A percentile compares a stretch with the other conserved stretches of the same genome.
Conservation (phyloP, 2,888 invertebrate genomes). For the Penaeus monodon region DNA sequence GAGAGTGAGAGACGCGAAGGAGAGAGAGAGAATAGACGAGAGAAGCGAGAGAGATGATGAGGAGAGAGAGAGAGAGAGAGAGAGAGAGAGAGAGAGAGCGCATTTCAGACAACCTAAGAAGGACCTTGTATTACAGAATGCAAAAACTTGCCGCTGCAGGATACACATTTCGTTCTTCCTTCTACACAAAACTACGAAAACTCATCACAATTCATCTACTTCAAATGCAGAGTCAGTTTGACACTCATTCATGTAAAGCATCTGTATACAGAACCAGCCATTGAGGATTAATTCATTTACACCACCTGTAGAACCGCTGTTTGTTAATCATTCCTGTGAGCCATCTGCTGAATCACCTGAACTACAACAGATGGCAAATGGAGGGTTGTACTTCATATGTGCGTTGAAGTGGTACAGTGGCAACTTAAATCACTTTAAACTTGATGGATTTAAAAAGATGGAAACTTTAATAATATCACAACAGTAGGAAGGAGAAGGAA, state of each 20-base stretch:
- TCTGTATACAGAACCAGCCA: constrained; percentile 2
- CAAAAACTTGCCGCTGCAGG: too few relatives aligned
- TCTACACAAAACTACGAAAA: too few relatives aligned
- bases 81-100: constrained; percentile 21
- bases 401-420: constrained; percentile 48
- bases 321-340: too few relatives aligned
- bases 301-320: too few relatives aligned
- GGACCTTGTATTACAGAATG: too few relatives aligned
- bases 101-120: not conserved
- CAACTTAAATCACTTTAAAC: constrained; percentile 32
- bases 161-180: too few relatives aligned
- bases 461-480: constrained; percentile 42
- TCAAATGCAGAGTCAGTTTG: not conserved
- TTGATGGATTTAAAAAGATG: constrained; percentile 21
- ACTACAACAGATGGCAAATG: constrained; percentile 17
- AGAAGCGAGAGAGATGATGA: too few relatives aligned
- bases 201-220: not conserved
- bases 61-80: not conserved
- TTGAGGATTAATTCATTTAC: too few relatives aligned
- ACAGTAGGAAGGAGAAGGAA: constrained; percentile 18
- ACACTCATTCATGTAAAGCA: constrained; percentile 12
- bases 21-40: too few relatives aligned
- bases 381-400: constrained; percentile 50
- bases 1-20: too few relatives aligned
- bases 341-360: too few relatives aligned